Evolutionary conservation across 2,113 vertebrate species (phyloP).

Genomic region (Ictidomys tridecemlineatus): DNA sequence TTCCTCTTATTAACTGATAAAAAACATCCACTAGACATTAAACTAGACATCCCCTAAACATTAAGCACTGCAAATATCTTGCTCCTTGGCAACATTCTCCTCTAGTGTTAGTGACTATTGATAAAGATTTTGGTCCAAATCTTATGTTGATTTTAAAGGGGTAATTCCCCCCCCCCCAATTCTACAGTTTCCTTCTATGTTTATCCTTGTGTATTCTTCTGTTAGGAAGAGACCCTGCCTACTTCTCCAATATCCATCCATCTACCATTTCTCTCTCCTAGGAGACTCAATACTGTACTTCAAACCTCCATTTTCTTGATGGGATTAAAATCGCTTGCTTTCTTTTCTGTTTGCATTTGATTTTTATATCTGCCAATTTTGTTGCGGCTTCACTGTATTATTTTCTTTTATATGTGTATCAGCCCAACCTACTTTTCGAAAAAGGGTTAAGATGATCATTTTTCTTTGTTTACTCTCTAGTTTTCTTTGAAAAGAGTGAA

Average conservation of each 20-base stretch:
- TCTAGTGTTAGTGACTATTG: not conserved
- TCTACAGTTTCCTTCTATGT: not conserved
- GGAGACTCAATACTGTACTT: not conserved
- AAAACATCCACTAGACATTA: not conserved
- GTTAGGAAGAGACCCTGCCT: not conserved
- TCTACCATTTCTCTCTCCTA: not conserved
- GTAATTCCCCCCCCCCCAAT: not conserved
- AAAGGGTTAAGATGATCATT: not conserved
- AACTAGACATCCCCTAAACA: not conserved
- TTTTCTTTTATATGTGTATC: not conserved
- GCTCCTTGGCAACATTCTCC: not conserved
- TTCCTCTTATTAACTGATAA: not conserved
- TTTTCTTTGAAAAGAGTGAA: not conserved
- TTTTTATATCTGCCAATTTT: not conserved
- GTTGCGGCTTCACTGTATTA: not conserved
- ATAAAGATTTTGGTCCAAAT: not conserved
- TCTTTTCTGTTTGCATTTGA: not conserved
- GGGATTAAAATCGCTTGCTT: not conserved
- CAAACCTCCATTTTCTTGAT: conserved; percentile 31
- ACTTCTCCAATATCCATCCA: not conserved
- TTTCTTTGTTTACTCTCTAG: not conserved
- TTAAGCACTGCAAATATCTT: not conserved
- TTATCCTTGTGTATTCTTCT: not conserved
- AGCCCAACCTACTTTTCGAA: not conserved
- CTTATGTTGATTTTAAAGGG: not conserved